phyloP scores from a whole-genome alignment of 2,888 invertebrate genomes.

The Eudasyphora cyanicolor region DNA sequence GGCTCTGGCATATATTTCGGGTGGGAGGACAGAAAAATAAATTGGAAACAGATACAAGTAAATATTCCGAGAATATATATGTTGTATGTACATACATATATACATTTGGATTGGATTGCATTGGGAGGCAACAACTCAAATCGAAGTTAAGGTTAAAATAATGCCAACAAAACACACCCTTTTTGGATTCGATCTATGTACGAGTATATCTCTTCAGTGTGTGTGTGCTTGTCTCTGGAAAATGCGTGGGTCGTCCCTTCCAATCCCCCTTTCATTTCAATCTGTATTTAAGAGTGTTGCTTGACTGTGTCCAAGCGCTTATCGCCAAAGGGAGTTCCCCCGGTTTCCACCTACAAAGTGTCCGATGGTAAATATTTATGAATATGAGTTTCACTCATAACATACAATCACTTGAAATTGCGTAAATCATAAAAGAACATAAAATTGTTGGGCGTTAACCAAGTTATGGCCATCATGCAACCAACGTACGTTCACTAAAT shows the following conservation, averaged over 20 bases:
- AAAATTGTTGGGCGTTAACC: conserved; percentile 62
- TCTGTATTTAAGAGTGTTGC: conserved; percentile 10
- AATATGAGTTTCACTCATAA: conserved; percentile 32
- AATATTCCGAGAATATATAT: too few species aligned
- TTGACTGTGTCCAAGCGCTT: background rate
- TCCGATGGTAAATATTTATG: conserved; percentile 5
- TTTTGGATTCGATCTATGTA: conserved; percentile 5
- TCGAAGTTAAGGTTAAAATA: background rate
- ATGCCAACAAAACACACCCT: conserved; percentile 57
- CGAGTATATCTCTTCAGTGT: background rate
- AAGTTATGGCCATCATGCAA: conserved; percentile 62
- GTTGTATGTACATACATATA: background rate
- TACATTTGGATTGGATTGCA: background rate
- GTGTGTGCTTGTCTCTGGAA: too few species aligned
- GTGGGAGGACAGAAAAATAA: conserved; percentile 41
- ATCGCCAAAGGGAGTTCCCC: background rate
- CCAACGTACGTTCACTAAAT: conserved; percentile 22
- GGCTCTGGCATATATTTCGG: background rate
- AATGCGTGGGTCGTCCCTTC: background rate
- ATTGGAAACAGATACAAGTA: conserved; percentile 57
- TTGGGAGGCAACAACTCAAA: conserved; percentile 27
- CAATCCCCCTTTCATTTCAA: too few species aligned
- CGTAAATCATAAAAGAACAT: conserved; percentile 63
- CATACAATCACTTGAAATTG: conserved; percentile 49
- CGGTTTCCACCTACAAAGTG: conserved; percentile 8